Evolutionary conservation across 1,140 invertebrate genomes (phyloP), one percentile per base, ranked within the genome.

Genomic region (Archegozetes longisetosus): DNA sequence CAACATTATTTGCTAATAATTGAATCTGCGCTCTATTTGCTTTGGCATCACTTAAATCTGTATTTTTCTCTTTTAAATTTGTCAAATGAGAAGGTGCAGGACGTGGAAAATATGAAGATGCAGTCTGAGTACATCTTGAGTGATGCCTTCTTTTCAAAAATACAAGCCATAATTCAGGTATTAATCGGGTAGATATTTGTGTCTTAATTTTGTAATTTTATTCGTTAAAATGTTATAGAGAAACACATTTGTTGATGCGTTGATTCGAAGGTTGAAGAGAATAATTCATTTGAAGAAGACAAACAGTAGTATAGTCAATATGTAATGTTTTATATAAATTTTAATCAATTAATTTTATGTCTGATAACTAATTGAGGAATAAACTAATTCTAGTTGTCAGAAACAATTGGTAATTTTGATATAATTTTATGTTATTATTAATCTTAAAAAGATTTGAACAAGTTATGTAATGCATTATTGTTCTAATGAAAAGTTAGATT

Each of bases 41-140:
- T 63, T 12, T 63, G 62, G 62, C 61, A 61, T 26, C 62, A 63
- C 49, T 53, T 63, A 17, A 63, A 63, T 32, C 53, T 63, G 3
- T 60, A 49, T 46, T 60, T 56, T 46, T 48, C 46, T 17, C 52
- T 61, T 25, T 23, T 56, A 9, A 47, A 63, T 25, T 3, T 56
- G 12, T 49, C n/a, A 1, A 3, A 9, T 14, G 54, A 63, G 29
- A 26, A 46, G 50, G 27, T 40, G 3, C 22, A 56, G 48, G 62
- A 63, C 9, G 27, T 63, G 2, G 23, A 60, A 9, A 24, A 14
- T 22, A 24, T 63, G 17, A 55, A 55, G 48, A 24, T 25, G 2
- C 40, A 63, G 60, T 53, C 62, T 17, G 47, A 48, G 27, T 14
- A n/a, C 6, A 48, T 54, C 14, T 55, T 56, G n/a, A 63, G 26